Base-by-base conservation (phyloP, 2,888 invertebrate genomes). In the Pandemis cinnamomeana region DNA sequence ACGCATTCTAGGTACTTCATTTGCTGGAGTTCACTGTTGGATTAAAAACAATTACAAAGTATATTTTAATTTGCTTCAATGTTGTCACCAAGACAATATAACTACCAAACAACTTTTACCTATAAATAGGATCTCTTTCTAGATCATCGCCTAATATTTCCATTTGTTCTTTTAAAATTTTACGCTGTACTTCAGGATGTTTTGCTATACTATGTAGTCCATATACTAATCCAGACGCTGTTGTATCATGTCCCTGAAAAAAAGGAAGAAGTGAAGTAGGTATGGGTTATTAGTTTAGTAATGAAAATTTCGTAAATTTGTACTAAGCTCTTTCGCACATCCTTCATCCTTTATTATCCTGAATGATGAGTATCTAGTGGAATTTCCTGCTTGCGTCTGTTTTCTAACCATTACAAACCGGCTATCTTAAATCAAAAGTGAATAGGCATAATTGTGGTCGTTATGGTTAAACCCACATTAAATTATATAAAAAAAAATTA, bases 171-270 rank as follows among this genome's bases (percentile, higher is more conserved):
- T 91, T 86, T 6, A 88, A 87, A 46, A 95, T 85, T 81, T 94
- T 95, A 71, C 94, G 91, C 83, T 95, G 95, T 0, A 94, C 82
- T 42, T 93, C 90, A 5, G 91, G 89, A 79, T 94, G 87, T 70
- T 92, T 89, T 0, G 95, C 95, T 0, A 96, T 84, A 74, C 95
- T 87, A 78, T 90, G 93, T 0, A 95, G 83, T 0, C 92, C 84
- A 81, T 95, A 96, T 0, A 89, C 87, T 10, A 95, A 88, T 0
- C 95, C 95, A 0, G 95, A 95, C 0, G 95, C 94, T 0, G 95
- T 95, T 0, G 95, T 95, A 77, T 95, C 95, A 76, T 95, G 95
- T 0, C 95, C 95, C 95, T 95, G 76, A 27, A 82, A 76, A 48
- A 41, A 11, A 11, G 4, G 15, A 11, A 48, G 11, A 48, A 48